Conservation (phyloP, 2,888 invertebrate species). For the Andricus quercusramuli region DNA sequence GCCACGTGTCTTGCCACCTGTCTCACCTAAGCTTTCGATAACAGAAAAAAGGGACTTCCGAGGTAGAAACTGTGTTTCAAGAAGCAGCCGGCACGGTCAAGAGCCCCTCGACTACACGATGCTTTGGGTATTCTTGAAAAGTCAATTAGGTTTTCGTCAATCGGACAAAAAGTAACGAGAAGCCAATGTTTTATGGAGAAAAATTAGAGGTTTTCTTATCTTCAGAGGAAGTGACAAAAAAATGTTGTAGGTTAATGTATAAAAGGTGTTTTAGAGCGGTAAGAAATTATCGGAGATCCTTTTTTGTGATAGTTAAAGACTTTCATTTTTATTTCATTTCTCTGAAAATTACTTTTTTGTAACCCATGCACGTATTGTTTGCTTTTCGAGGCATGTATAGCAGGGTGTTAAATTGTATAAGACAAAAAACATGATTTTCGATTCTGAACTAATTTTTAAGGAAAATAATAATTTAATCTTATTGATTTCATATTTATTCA, state of each 20-base stretch:
- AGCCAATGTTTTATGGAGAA: background rate
- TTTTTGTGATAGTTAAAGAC: too few relatives aligned
- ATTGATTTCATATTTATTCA: too few relatives aligned
- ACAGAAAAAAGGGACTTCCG: conserved; percentile 48
- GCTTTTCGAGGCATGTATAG: too few relatives aligned
- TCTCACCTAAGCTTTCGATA: conserved; percentile 51
- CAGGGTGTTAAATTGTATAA: too few relatives aligned
- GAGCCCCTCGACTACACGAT: background rate
- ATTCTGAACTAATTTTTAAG: too few relatives aligned
- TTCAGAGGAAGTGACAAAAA: background rate
- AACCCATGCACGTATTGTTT: too few relatives aligned
- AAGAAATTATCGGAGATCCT: background rate
- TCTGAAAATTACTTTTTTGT: too few relatives aligned
- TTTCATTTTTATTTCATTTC: too few relatives aligned
- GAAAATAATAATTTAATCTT: too few relatives aligned
- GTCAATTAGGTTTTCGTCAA: background rate
- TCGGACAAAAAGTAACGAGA: background rate
- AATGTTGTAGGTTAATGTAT: background rate
- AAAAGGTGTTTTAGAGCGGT: background rate
- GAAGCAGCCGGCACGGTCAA: conserved; percentile 42
- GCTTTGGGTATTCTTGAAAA: background rate
- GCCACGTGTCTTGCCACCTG: conserved; percentile 54
- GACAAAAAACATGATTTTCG: too few relatives aligned
- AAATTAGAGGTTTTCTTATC: background rate
- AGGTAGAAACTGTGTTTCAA: conserved; percentile 42